Base-by-base conservation (phyloP, 2,113 vertebrate species). In the Deroptyus accipitrinus region DNA sequence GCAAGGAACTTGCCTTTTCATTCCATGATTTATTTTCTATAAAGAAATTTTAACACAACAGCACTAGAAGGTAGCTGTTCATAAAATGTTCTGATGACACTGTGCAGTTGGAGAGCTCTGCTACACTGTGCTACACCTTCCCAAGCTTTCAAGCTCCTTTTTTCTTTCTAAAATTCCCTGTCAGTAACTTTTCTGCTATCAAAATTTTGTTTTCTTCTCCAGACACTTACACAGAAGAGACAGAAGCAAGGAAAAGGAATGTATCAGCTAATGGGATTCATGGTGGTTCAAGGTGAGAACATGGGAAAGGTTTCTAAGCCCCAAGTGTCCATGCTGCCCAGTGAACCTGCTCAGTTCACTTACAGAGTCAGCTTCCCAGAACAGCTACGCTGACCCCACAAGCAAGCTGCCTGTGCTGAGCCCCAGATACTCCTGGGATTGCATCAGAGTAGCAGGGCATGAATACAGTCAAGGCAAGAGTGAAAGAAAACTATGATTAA, bases 301-400 rank as follows among this genome's bases (percentile, higher is more conserved):
- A 51, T 1, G 0, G 44, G 52, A 61, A 61, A 51, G 15, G 27
- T 57, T 55, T 66, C 75, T 20, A 35, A 81, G 70, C 57, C 31
- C 49, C 37, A 46, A 4, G 30, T 11, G 48, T 24, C 44, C 5
- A 0, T 12, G n/a, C 7, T 4, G 5, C 59, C 46, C 31, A 48
- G 52, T 37, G 54, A 64, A 52, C 44, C 37, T 25, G 44, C 64
- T 30, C 28, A 31, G 48, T 28, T 52, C 1, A 1, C 49, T 41
- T 33, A 2, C 0, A 0, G 1, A 12, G 17, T 54, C 46, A 54
- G 31, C 44, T 39, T 22, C 33, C 37, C 12, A 7, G 37, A 2
- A n/a, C 14, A 48, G n/a, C 39, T 19, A 39, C 11, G 31, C 14
- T 15, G 41, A 31, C 14, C 75, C 55, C 1, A 3, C 73, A 37